phyloP scores from a whole-genome alignment of 2,888 invertebrate genomes.

The Enoplolaimus lenunculus region DNA sequence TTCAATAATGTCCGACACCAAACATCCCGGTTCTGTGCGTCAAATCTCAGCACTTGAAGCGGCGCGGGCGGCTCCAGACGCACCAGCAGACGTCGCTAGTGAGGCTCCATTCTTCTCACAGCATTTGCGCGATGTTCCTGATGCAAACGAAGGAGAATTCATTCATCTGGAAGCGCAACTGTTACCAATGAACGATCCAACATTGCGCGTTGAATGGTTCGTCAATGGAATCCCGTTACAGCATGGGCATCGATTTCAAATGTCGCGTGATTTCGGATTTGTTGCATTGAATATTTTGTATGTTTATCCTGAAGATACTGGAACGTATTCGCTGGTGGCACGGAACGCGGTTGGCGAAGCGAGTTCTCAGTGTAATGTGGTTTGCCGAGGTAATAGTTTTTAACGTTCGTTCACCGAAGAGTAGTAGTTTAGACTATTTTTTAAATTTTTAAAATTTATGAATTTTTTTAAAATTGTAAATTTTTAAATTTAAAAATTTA shows the following conservation, averaged over 20 bases:
- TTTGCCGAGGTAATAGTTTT: neutral
- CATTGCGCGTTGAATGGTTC: constrained; percentile 50
- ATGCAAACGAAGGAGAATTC: constrained; percentile 43
- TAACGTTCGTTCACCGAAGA: no score
- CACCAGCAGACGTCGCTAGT: constrained; percentile 31
- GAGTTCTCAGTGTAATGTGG: constrained; percentile 57
- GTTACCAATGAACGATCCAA: constrained; percentile 45
- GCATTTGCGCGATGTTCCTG: constrained; percentile 23
- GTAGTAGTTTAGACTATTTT: neutral
- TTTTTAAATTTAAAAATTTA: no score
- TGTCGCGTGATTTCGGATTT: constrained; percentile 88
- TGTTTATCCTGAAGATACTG: constrained; percentile 91
- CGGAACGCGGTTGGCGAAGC: constrained; percentile 86
- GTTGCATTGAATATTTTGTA: constrained; percentile 87
- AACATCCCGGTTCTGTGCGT: constrained; percentile 33
- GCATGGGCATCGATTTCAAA: constrained; percentile 60
- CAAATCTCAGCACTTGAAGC: constrained; percentile 31
- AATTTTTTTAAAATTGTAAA: no score
- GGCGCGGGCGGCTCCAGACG: constrained; percentile 30
- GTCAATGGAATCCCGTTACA: constrained; percentile 75
- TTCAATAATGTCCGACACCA: constrained; percentile 31
- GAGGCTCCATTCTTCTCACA: constrained; percentile 25
- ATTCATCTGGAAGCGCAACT: constrained; percentile 46
- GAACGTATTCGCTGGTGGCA: constrained; percentile 85
- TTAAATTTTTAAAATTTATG: no score